phyloP scores from a whole-genome alignment of 2,888 invertebrate species.

The Apantesis nais region DNA sequence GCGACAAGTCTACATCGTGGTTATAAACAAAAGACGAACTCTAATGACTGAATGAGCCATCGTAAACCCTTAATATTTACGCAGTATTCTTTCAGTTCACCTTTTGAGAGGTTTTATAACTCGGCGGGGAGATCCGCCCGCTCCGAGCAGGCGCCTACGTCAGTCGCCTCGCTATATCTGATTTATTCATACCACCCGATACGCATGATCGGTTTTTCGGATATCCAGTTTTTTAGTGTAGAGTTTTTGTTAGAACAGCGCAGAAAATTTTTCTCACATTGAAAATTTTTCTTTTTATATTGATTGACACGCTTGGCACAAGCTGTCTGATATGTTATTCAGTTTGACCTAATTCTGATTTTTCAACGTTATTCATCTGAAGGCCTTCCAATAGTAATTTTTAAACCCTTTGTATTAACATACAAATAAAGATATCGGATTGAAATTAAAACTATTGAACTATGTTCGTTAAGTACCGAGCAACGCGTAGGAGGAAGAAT shows the following conservation, averaged over 20 bases:
- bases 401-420: conserved; percentile 51
- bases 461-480: conserved; percentile 71
- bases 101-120: conserved; percentile 82
- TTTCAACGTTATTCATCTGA: conserved; percentile 7
- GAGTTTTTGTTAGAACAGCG: conserved; percentile 55
- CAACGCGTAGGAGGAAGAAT: conserved; percentile 74
- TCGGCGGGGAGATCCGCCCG: conserved; percentile 66
- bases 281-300: conserved; percentile 38
- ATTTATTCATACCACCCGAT: conserved; percentile 84
- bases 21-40: conserved; percentile 78
- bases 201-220: conserved; percentile 81
- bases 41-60: conserved; percentile 83
- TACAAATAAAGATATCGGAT: conserved; percentile 75
- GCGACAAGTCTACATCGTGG: conserved; percentile 74
- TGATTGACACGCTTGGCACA: conserved; percentile 32
- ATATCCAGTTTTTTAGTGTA: conserved; percentile 67
- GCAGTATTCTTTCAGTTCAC: conserved; percentile 79
- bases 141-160: conserved; percentile 74
- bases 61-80: conserved; percentile 83
- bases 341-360: conserved; percentile 17
- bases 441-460: conserved; percentile 82
- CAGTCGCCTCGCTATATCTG: conserved; percentile 75
- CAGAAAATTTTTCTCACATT: conserved; percentile 44
- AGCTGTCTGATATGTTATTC: conserved; percentile 21
- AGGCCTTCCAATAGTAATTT: conserved; percentile 20